A percentile compares a stretch with the other conserved stretches of the same genome.
Evolutionary conservation across 2,797 vertebrate genomes (phyloP).

Genomic region (Acanthurus tractus): DNA sequence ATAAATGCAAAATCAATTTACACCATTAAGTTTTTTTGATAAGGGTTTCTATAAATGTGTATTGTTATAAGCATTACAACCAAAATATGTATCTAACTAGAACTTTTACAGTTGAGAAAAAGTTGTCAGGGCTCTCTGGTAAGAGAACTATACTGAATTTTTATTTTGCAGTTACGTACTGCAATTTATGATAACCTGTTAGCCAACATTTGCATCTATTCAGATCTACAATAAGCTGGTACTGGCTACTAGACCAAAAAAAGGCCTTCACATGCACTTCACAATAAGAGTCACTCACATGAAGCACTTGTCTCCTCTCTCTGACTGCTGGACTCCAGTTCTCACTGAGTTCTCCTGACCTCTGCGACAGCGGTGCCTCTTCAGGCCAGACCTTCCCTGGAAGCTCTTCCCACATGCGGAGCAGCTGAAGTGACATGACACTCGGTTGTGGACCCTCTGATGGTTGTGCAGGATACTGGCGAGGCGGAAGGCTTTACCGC

Average conservation of each 20-base stretch:
- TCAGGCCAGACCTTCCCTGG: constrained; percentile 85
- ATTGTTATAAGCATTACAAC: background rate
- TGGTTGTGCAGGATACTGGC: constrained; percentile 89
- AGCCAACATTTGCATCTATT: background rate
- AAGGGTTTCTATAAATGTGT: background rate
- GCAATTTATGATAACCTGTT: background rate
- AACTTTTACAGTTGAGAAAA: background rate
- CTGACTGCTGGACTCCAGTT: constrained; percentile 63
- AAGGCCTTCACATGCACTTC: background rate
- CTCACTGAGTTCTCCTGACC: constrained; percentile 54
- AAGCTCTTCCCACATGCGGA: constrained; percentile 88
- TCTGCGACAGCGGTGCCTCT: constrained; percentile 83
- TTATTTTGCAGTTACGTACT: background rate
- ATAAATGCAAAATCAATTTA: background rate
- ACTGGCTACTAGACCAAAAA: background rate
- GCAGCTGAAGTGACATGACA: constrained; percentile 85
- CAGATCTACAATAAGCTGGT: background rate
- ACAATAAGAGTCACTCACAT: constrained; percentile 77
- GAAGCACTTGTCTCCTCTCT: constrained; percentile 84
- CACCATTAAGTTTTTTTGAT: background rate
- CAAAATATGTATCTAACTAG: background rate
- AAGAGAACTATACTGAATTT: background rate
- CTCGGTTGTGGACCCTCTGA: constrained; percentile 84
- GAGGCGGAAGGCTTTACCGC: constrained; percentile 88
- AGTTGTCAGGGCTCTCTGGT: background rate